Evolutionary conservation across 2,888 invertebrate species (phyloP).

Genomic region (Portevinia maculata): DNA sequence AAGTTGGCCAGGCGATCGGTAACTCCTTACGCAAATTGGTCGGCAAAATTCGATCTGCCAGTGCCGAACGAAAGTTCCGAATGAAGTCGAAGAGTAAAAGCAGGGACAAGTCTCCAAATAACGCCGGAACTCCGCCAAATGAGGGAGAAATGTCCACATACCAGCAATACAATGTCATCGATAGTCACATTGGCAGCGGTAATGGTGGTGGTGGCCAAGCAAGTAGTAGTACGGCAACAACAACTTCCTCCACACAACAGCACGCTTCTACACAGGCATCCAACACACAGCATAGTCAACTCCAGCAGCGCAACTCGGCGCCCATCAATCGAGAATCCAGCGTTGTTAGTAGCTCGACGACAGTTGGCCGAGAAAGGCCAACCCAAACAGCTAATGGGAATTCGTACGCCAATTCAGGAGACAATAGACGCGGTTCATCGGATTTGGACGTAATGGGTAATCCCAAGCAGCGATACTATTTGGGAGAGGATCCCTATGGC

Average conservation of each 20-base stretch:
- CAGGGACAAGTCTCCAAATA: slow-evolving; percentile 84
- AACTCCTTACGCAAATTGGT: slow-evolving; percentile 92
- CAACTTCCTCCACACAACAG: slow-evolving; percentile 69
- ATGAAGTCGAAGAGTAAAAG: slow-evolving; percentile 84
- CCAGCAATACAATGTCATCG: slow-evolving; percentile 83
- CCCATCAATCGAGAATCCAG: slow-evolving; percentile 77
- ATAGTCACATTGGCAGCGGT: slow-evolving; percentile 81
- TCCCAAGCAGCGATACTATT: slow-evolving; percentile 90
- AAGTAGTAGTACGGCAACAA: slow-evolving; percentile 73
- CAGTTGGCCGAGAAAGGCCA: slow-evolving; percentile 75
- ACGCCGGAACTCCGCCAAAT: slow-evolving; percentile 76
- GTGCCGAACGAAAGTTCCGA: slow-evolving; percentile 87
- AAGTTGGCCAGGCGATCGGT: slow-evolving; percentile 87
- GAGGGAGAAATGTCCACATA: slow-evolving; percentile 79
- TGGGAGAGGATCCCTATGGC: slow-evolving; percentile 93
- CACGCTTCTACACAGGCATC: slow-evolving; percentile 49
- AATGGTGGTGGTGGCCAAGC: slow-evolving; percentile 75
- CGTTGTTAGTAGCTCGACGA: slow-evolving; percentile 76
- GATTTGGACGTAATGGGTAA: slow-evolving; percentile 81
- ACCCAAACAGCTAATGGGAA: slow-evolving; percentile 60
- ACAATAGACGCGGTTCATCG: slow-evolving; percentile 76
- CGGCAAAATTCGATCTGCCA: slow-evolving; percentile 91
- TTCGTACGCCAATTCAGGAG: slow-evolving; percentile 51
- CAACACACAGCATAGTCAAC: slow-evolving; percentile 67
- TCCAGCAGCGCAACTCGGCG: slow-evolving; percentile 73